These are phyloP conservation scores for Odontophorus gujanensis DNA, from an alignment of 2,113 vertebrate species.

Conservation along the genomic window DNA sequence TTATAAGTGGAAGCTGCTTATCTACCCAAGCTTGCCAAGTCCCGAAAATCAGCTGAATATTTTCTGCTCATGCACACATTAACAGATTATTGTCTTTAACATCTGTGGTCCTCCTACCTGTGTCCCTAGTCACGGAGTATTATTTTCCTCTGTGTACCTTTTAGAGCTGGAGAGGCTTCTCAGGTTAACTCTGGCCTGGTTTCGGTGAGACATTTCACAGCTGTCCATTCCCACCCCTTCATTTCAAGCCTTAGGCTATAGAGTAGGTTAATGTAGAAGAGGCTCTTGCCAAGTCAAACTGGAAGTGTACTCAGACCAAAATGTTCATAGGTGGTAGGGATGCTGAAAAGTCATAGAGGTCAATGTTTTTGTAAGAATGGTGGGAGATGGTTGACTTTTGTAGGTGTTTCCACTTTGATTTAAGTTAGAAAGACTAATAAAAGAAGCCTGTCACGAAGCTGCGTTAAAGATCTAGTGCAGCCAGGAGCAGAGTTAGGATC, in stretches of 20 bases:
- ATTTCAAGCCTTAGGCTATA: background rate
- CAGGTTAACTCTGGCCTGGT: constrained; percentile 8
- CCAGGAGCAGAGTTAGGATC: background rate
- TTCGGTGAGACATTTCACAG: background rate
- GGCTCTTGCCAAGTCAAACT: background rate
- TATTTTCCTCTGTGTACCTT: background rate
- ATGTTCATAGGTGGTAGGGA: background rate
- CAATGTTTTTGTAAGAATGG: background rate
- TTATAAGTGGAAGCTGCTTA: background rate
- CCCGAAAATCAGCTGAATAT: background rate
- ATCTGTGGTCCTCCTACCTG: background rate
- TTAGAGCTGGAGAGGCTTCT: background rate
- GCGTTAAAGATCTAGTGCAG: background rate
- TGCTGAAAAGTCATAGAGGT: background rate
- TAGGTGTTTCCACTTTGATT: background rate
- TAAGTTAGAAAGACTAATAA: background rate
- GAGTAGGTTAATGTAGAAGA: background rate
- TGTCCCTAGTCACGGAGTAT: background rate
- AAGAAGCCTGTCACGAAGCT: background rate
- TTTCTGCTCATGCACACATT: background rate
- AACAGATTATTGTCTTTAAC: background rate
- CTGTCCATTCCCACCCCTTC: background rate
- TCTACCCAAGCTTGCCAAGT: background rate
- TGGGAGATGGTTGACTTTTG: background rate
- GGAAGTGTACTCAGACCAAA: background rate